These are phyloP conservation scores for Enteromius treurensis DNA, from an alignment of 2,797 vertebrate species.

Conservation along the genomic window DNA sequence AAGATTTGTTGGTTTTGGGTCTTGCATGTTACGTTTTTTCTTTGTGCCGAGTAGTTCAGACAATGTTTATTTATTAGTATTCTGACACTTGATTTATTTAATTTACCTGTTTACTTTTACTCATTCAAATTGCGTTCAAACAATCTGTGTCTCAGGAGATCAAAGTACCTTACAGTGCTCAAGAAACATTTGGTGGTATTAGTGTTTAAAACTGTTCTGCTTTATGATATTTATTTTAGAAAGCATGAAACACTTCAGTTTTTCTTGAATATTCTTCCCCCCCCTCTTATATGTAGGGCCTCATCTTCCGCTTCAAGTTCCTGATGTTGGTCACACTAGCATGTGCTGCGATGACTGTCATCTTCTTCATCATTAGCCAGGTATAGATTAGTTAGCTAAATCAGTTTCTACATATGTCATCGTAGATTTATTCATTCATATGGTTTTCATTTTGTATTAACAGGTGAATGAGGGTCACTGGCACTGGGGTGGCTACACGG, in stretches of 20 bases:
- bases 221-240: not conserved
- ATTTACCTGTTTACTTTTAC: not conserved
- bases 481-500: conserved; percentile 91
- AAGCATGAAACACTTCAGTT: not conserved
- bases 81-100: not conserved
- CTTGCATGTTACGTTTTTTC: not conserved
- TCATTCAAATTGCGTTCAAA: not conserved
- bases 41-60: not conserved
- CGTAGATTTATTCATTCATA: not conserved
- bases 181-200: not conserved
- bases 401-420: not conserved
- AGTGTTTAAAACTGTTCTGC: not conserved
- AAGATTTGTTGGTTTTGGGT: no score
- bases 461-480: conserved; percentile 96
- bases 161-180: not conserved
- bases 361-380: conserved; percentile 98
- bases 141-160: not conserved
- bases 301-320: conserved; percentile 98
- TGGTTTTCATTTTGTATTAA: conserved; percentile 17
- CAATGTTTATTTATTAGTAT: not conserved
- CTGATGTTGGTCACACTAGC: conserved; percentile 94
- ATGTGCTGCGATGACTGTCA: conserved; percentile 95
- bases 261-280: not conserved
- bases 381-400: conserved; percentile 69
- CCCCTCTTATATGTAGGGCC: conserved; percentile 77